Evolutionary conservation across 2,888 invertebrate genomes (phyloP).

Genomic region (Cyclophora punctaria): DNA sequence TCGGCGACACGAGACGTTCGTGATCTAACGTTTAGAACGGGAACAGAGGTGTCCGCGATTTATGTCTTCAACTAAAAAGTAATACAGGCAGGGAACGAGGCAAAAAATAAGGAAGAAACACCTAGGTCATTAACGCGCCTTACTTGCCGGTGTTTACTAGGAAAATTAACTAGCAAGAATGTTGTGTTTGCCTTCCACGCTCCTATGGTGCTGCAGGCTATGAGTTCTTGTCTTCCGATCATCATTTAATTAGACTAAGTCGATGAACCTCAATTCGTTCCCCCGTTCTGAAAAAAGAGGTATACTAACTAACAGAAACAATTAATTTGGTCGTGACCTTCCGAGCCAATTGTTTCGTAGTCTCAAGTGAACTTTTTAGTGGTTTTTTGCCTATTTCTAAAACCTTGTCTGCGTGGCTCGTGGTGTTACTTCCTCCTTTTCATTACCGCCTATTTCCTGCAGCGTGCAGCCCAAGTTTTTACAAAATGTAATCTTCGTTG

Average conservation of each 20-base stretch:
- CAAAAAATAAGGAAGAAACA: constrained; percentile 16
- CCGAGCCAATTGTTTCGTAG: too few species aligned
- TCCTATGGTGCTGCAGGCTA: constrained; percentile 5
- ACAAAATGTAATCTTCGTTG: not conserved
- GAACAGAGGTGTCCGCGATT: too few species aligned
- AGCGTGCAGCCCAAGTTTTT: too few species aligned
- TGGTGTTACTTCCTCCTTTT: not conserved
- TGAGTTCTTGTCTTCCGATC: not conserved
- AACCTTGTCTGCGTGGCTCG: not conserved
- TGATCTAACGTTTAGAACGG: not conserved
- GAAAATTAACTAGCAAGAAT: constrained; percentile 14
- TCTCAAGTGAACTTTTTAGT: too few species aligned
- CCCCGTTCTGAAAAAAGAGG: too few species aligned
- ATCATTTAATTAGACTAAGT: not conserved
- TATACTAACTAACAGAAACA: too few species aligned
- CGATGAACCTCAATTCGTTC: too few species aligned
- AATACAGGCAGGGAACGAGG: not conserved
- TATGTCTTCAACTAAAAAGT: too few species aligned
- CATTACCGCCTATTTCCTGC: not conserved
- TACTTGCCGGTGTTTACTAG: constrained; percentile 11
- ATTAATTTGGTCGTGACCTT: too few species aligned
- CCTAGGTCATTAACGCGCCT: constrained; percentile 16
- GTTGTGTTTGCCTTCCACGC: constrained; percentile 8
- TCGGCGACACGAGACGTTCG: not conserved
- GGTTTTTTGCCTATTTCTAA: not conserved